Percentiles rank a stretch among this genome's conserved stretches.
phyloP scores from a whole-genome alignment of 1,140 invertebrate genomes.

The Zaprionus capensis region DNA sequence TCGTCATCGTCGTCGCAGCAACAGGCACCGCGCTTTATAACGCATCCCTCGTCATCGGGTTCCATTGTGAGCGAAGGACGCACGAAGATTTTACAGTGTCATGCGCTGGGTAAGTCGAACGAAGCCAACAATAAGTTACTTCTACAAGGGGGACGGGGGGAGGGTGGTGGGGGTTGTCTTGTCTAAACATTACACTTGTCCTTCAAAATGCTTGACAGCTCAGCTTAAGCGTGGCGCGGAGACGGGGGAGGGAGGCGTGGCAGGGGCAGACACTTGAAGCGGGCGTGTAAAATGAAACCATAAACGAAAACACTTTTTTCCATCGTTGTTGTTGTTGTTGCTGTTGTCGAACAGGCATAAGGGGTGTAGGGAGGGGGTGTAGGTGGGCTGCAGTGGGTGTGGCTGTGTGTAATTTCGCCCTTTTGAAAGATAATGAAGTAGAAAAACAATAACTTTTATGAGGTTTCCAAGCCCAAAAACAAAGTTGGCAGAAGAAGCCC shows the following conservation, averaged over 20 bases:
- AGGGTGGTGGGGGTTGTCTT: not conserved
- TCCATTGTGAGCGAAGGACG: conserved; percentile 93
- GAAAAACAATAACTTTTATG: conserved; percentile 84
- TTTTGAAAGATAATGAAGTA: conserved; percentile 82
- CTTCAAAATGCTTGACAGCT: conserved; percentile 64
- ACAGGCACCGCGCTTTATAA: conserved; percentile 91
- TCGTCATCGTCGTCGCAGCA: conserved; percentile 45
- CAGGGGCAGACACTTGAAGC: conserved; percentile 14
- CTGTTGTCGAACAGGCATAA: not conserved
- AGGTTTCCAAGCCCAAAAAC: conserved; percentile 62
- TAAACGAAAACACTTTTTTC: conserved; percentile 70
- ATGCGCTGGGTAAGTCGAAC: conserved; percentile 90
- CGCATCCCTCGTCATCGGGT: conserved; percentile 91
- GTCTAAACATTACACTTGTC: conserved; percentile 71
- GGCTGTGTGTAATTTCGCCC: conserved; percentile 36
- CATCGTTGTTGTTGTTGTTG: not conserved
- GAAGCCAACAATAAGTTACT: conserved; percentile 31
- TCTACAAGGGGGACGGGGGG: not conserved
- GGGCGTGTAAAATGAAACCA: conserved; percentile 75
- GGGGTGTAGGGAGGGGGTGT: not conserved
- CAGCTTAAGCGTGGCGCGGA: conserved; percentile 40
- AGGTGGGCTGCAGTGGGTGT: too few relatives aligned
- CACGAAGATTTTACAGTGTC: conserved; percentile 95
- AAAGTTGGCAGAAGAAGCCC: conserved; percentile 29
- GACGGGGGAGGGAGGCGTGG: conserved; percentile 7